Percentiles rank a stretch among this genome's conserved stretches.
Conservation (phyloP, 2,113 vertebrate genomes). For the Megaceryle maxima region DNA sequence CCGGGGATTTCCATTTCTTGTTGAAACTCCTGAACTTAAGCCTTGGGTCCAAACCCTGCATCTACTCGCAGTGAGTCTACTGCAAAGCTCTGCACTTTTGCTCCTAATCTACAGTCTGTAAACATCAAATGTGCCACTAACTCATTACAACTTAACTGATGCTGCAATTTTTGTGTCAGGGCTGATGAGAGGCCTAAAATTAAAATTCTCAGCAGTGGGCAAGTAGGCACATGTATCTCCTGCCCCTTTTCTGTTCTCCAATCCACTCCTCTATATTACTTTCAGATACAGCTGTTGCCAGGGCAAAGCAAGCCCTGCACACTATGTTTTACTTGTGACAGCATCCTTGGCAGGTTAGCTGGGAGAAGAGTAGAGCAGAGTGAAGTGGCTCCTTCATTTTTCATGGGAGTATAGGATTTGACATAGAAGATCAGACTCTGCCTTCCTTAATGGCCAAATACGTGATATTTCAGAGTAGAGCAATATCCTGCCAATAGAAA, state of each 20-base stretch:
- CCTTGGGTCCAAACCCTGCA: not conserved
- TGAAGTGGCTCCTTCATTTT: slow-evolving; percentile 28
- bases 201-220: slow-evolving; percentile 51
- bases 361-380: not conserved
- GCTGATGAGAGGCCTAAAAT: slow-evolving; percentile 67
- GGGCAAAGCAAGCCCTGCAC: not conserved
- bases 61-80: rapidly evolving
- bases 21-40: not conserved
- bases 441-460: slow-evolving; percentile 49
- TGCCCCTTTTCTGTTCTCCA: slow-evolving; percentile 18
- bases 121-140: slow-evolving; percentile 30
- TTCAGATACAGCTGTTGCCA: not conserved
- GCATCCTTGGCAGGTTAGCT: not conserved
- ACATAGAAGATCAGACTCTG: slow-evolving; percentile 37
- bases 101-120: slow-evolving; percentile 16
- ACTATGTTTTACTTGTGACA: not conserved
- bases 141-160: slow-evolving; percentile 58
- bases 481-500: slow-evolving; percentile 50
- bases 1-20: not conserved
- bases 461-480: slow-evolving; percentile 48
- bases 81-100: not conserved
- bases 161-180: slow-evolving; percentile 62
- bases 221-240: not conserved
- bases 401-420: slow-evolving; percentile 32
- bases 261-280: not conserved